Conservation (phyloP, 2,113 vertebrate species). For the Saiga tatarica region DNA sequence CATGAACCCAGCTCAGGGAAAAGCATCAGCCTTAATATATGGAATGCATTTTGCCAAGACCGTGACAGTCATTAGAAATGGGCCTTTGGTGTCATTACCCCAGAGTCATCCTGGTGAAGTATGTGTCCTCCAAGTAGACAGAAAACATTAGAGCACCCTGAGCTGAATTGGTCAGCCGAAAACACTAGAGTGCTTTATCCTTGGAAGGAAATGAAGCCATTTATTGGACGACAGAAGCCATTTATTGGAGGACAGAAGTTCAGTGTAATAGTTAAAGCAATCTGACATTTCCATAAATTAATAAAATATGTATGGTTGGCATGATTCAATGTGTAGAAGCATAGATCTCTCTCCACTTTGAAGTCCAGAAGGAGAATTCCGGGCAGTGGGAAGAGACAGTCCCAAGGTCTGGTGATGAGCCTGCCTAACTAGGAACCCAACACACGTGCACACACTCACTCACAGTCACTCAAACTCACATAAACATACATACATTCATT, state of each 20-base stretch:
- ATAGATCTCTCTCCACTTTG: rapidly evolving
- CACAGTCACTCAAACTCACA: neutral
- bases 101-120: conserved; percentile 59
- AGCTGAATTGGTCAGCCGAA: conserved; percentile 78
- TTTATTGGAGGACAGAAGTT: conserved; percentile 76
- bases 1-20: neutral
- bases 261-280: conserved; percentile 47
- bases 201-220: conserved; percentile 78
- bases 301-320: neutral
- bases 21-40: conserved; percentile 73
- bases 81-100: conserved; percentile 77
- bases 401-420: rapidly evolving
- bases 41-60: conserved; percentile 57
- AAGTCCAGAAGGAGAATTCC: neutral
- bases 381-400: neutral
- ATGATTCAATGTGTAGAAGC: neutral
- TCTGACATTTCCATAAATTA: conserved; percentile 70
- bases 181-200: conserved; percentile 69
- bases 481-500: too few relatives aligned
- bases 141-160: conserved; percentile 68
- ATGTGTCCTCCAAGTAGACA: conserved; percentile 67
- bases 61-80: conserved; percentile 73
- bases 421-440: rapidly evolving
- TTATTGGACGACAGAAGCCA: conserved; percentile 75
- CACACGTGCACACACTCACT: too few relatives aligned